phyloP scores from a whole-genome alignment of 1,140 invertebrate species.

The Tetranychus urticae region DNA sequence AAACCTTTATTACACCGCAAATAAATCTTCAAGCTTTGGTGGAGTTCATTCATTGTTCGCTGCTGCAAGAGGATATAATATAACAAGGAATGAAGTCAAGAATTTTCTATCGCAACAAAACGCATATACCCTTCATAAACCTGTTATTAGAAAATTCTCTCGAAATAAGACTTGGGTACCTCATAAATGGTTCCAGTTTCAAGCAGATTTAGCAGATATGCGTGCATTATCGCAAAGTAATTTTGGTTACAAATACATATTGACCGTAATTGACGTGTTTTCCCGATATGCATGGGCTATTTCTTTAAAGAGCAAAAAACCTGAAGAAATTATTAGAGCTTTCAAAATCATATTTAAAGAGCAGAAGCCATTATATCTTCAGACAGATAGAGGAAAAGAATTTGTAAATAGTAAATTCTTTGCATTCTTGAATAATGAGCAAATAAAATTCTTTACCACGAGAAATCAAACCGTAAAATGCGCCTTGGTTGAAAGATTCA shows the following conservation, averaged over 20 bases:
- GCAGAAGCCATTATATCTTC: background rate
- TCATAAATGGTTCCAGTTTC: slow-evolving; percentile 11
- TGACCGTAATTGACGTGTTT: slow-evolving; percentile 15
- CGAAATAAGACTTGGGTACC: background rate
- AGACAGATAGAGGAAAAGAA: slow-evolving; percentile 6
- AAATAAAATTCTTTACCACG: slow-evolving; percentile 21
- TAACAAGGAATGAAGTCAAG: background rate
- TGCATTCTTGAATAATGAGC: slow-evolving; percentile 15
- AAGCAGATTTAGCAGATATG: slow-evolving; percentile 15
- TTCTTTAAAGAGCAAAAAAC: slow-evolving; percentile 12
- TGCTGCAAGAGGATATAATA: background rate
- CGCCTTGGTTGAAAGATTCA: slow-evolving; percentile 24
- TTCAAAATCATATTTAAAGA: slow-evolving; percentile 9
- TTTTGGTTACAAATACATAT: slow-evolving; percentile 10
- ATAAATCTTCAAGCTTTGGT: too few species aligned
- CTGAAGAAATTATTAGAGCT: slow-evolving; percentile 3
- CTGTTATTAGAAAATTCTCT: background rate
- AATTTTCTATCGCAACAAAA: background rate
- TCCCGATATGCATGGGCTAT: slow-evolving; percentile 13
- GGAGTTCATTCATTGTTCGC: too few species aligned
- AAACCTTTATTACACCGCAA: too few species aligned
- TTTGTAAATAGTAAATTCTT: slow-evolving; percentile 13
- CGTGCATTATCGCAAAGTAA: background rate
- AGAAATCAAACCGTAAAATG: slow-evolving; percentile 22
- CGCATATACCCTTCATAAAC: background rate